These are phyloP conservation scores for Oncorhynchus keta DNA, from an alignment of 2,113 vertebrate species.

Conservation along the genomic window DNA sequence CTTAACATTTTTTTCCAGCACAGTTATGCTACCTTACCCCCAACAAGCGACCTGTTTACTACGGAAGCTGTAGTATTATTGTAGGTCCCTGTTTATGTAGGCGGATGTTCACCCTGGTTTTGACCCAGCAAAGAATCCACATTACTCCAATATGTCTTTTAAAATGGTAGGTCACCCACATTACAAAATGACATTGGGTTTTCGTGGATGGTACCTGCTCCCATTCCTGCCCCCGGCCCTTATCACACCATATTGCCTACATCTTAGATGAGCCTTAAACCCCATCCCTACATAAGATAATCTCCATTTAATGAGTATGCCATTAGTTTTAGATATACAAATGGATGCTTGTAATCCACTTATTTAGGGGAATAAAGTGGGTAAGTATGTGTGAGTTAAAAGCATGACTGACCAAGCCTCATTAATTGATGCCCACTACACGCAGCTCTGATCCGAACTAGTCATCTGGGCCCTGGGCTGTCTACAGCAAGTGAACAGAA, in stretches of 20 bases:
- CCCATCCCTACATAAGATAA: no score
- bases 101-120: background rate
- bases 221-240: no score
- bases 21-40: slow-evolving; percentile 26
- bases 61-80: background rate
- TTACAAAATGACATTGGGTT: no score
- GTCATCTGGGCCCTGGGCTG: no score
- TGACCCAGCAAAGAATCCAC: background rate
- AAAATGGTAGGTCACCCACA: no score
- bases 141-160: background rate
- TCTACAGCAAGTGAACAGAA: no score
- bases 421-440: background rate
- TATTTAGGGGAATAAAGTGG: background rate
- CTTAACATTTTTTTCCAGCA: slow-evolving; percentile 28
- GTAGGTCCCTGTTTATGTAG: background rate
- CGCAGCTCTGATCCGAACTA: no score
- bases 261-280: no score
- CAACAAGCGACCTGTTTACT: background rate
- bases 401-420: background rate
- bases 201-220: no score
- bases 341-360: background rate
- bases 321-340: background rate
- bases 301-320: no score
- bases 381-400: background rate
- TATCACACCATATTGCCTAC: no score